A percentile compares a stretch with the other conserved stretches of the same genome.
These are phyloP conservation scores for Clytia hemisphaerica DNA, from an alignment of 30 jellyfish, hydroid and myxozoan genomes.

Conservation along the genomic window DNA sequence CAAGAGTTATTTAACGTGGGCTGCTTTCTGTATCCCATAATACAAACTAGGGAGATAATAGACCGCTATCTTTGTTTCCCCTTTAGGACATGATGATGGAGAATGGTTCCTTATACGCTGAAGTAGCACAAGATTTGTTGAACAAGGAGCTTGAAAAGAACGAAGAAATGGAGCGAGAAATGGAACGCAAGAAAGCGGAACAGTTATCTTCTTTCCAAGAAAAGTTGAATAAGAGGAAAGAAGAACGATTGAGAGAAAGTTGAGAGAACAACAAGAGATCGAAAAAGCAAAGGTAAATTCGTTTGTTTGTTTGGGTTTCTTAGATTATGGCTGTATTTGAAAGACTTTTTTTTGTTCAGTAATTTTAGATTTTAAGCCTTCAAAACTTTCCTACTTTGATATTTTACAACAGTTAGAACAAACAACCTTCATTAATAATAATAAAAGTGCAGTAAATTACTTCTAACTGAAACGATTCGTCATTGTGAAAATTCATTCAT, in stretches of 20 bases:
- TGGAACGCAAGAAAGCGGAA: conserved; percentile 33
- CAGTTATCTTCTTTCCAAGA: conserved; percentile 33
- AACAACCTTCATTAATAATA: too few relatives aligned
- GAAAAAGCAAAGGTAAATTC: conserved; percentile 64
- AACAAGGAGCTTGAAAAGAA: conserved; percentile 35
- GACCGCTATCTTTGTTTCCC: background rate
- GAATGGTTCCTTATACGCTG: conserved; percentile 58
- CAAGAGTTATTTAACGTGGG: too few relatives aligned
- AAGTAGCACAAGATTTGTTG: conserved; percentile 69
- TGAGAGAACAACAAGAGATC: conserved; percentile 52
- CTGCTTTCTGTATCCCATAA: too few relatives aligned
- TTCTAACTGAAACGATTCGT: too few relatives aligned
- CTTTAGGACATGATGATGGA: conserved; percentile 69
- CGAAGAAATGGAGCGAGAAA: conserved; percentile 19
- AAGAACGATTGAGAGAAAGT: conserved; percentile 28
- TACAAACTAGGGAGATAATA: too few relatives aligned
- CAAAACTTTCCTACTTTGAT: background rate
- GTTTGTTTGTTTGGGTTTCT: background rate
- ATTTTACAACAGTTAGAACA: too few relatives aligned
- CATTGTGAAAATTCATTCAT: too few relatives aligned
- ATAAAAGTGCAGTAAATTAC: too few relatives aligned
- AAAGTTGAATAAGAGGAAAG: conserved; percentile 43
- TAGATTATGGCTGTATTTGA: too few relatives aligned
- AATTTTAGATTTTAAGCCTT: background rate
- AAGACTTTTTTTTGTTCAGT: too few relatives aligned